A percentile compares a stretch with the other conserved stretches of the same genome.
phyloP scores from a whole-genome alignment of 2,113 vertebrate species.

The Sinocyclocheilus grahami region DNA sequence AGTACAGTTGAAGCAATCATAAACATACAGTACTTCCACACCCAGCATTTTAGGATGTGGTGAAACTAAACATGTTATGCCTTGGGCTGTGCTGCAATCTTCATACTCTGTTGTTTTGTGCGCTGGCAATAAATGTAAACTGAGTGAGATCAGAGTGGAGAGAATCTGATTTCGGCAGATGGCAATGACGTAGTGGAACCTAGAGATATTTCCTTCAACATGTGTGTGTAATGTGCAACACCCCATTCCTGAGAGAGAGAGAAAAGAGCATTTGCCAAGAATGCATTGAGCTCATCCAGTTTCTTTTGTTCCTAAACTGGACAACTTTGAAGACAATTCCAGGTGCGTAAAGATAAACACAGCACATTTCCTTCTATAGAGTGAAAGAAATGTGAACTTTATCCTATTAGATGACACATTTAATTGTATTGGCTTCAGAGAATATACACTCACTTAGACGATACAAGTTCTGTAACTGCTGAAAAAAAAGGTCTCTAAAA shows the following conservation, averaged over 20 bases:
- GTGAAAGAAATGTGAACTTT: background rate
- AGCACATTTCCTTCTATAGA: conserved; percentile 8
- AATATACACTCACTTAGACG: background rate
- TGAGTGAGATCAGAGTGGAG: conserved; percentile 38
- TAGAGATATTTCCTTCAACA: conserved; percentile 54
- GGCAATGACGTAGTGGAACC: conserved; percentile 51
- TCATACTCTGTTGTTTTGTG: background rate
- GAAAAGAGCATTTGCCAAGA: conserved; percentile 23
- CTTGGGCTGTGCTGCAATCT: background rate
- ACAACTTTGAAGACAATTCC: conserved; percentile 47
- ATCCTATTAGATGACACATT: background rate
- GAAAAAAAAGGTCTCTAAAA: background rate
- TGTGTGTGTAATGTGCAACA: conserved; percentile 57
- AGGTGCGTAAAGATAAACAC: conserved; percentile 3
- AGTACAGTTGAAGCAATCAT: background rate
- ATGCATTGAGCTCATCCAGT: conserved; percentile 34
- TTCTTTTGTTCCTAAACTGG: conserved; percentile 40
- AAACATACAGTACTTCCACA: conserved; percentile 1
- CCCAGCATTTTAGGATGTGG: conserved; percentile 9
- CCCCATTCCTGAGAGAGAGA: conserved; percentile 39
- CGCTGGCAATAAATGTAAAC: conserved; percentile 17
- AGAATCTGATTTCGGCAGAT: conserved; percentile 53
- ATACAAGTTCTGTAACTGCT: background rate
- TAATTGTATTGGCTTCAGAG: background rate
- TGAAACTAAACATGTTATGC: background rate